A percentile compares a stretch with the other conserved stretches of the same genome.
These are phyloP conservation scores for Scaptomyza parva DNA, from an alignment of 2,888 invertebrate genomes.

Conservation along the genomic window DNA sequence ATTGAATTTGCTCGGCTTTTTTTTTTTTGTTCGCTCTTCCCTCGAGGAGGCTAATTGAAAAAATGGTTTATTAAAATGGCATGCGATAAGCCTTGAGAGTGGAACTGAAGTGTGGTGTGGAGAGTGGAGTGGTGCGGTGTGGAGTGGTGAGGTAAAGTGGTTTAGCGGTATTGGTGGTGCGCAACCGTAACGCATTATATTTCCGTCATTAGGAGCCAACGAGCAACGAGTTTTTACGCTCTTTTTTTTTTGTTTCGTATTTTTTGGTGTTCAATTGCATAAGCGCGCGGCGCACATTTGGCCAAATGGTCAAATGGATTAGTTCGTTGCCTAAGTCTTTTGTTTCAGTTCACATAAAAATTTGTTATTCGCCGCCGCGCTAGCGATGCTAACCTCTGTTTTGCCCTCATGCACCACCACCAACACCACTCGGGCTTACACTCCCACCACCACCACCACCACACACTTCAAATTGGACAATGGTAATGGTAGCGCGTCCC, in stretches of 20 bases:
- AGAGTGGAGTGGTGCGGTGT: background rate
- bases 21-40: constrained; percentile 12
- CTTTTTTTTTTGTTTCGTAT: background rate
- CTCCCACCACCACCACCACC: constrained; percentile 27
- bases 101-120: constrained; percentile 3
- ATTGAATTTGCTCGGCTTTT: constrained; percentile 43
- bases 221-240: constrained; percentile 69
- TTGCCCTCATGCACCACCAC: constrained; percentile 5
- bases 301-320: constrained; percentile 25
- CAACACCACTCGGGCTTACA: constrained; percentile 7
- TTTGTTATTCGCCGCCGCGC: constrained; percentile 56
- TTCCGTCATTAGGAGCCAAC: constrained; percentile 76
- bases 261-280: constrained; percentile 51
- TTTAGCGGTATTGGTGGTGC: constrained; percentile 2
- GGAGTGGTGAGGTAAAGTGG: background rate
- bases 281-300: constrained; percentile 43
- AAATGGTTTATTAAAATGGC: constrained; percentile 75
- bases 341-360: constrained; percentile 64
- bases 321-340: constrained; percentile 66
- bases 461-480: constrained; percentile 23
- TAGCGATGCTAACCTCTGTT: constrained; percentile 29
- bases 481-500: constrained; percentile 51
- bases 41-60: constrained; percentile 67
- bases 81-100: constrained; percentile 49
- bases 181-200: constrained; percentile 63